Conservation (phyloP, 2,888 invertebrate species). For the Crepidodera aurea region DNA sequence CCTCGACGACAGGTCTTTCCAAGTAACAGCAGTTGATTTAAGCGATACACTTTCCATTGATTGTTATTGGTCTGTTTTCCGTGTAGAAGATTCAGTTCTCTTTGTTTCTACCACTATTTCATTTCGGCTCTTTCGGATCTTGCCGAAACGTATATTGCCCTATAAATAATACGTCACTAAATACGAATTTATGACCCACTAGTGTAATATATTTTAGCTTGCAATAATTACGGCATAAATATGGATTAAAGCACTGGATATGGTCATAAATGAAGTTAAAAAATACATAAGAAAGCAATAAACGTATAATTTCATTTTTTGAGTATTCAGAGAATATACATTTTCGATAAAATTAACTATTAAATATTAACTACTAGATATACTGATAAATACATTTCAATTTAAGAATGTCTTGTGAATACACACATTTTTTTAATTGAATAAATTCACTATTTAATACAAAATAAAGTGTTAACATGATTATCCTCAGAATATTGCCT, state of each 20-base stretch:
- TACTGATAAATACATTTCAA: no score
- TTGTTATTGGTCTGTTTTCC: conserved; percentile 52
- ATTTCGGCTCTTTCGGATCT: conserved; percentile 44
- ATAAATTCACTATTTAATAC: no score
- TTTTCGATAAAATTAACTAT: no score
- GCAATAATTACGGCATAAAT: conserved; percentile 52
- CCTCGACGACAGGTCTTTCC: conserved; percentile 58
- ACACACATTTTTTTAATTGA: no score
- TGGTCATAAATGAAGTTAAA: conserved; percentile 30
- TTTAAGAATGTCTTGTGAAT: no score
- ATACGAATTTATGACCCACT: conserved; percentile 51
- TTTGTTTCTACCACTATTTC: conserved; percentile 53
- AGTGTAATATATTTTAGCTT: conserved; percentile 48
- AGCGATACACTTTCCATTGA: conserved; percentile 57
- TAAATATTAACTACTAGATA: no score
- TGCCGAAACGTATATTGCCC: conserved; percentile 48
- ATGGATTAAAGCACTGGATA: conserved; percentile 36
- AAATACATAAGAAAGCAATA: conserved; percentile 30
- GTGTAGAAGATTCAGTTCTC: conserved; percentile 38
- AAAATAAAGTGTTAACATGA: no score
- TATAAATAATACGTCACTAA: conserved; percentile 54
- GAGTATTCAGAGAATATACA: no score
- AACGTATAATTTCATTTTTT: conserved; percentile 28
- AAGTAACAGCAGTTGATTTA: conserved; percentile 60
- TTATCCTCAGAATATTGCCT: no score